These are phyloP conservation scores for Aotus griseimembra DNA, from an alignment of 2,797 vertebrate genomes.

Conservation along the genomic window DNA sequence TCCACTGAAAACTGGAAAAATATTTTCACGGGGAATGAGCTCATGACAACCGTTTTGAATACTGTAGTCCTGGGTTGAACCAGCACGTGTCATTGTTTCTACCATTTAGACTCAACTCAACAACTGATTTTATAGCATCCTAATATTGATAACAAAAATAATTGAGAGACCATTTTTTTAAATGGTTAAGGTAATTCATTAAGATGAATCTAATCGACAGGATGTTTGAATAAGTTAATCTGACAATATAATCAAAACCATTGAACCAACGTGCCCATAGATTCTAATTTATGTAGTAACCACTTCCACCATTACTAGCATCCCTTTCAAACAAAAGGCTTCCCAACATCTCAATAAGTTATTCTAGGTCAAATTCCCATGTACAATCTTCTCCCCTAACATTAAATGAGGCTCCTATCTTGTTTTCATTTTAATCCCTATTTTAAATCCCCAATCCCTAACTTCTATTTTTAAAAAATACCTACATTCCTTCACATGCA, in stretches of 20 bases:
- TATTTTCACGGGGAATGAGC: constrained; percentile 37
- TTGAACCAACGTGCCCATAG: not conserved
- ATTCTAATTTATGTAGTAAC: not conserved
- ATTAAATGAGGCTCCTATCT: not conserved
- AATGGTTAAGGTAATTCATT: not conserved
- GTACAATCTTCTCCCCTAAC: not conserved
- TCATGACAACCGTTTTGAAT: constrained; percentile 2
- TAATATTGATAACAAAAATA: constrained; percentile 20
- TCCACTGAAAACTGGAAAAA: constrained; percentile 4
- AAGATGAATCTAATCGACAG: not conserved
- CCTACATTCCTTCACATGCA: not conserved
- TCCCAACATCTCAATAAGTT: not conserved
- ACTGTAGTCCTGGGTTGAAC: not conserved
- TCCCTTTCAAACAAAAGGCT: not conserved
- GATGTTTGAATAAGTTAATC: constrained; percentile 18
- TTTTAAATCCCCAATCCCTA: no score
- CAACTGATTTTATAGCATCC: constrained; percentile 17
- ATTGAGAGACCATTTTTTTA: not conserved
- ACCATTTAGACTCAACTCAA: constrained; percentile 13
- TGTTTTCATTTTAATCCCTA: constrained; percentile 7
- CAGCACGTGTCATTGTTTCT: not conserved
- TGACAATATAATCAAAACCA: not conserved
- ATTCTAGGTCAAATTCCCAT: not conserved
- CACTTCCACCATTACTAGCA: not conserved
- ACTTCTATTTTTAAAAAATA: not conserved